Evolutionary conservation across 2,797 vertebrate genomes (phyloP).

Genomic region (Sphenodon punctatus): DNA sequence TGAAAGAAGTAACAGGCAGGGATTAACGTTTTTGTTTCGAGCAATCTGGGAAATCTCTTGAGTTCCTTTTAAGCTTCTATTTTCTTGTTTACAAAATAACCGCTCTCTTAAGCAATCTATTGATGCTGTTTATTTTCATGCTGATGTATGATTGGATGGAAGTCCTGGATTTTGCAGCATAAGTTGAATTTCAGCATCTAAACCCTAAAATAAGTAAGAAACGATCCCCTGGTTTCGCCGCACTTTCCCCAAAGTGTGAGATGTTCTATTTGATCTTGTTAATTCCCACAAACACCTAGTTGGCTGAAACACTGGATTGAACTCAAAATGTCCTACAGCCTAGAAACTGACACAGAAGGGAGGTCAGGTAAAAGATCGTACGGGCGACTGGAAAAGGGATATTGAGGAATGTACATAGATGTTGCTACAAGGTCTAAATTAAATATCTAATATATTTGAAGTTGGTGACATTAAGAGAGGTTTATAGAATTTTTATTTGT

Average conservation of each 20-base stretch:
- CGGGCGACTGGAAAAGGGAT: rapidly evolving
- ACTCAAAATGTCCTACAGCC: background rate
- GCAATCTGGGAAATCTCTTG: background rate
- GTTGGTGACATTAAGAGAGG: background rate
- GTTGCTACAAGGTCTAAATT: background rate
- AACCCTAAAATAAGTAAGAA: too few relatives aligned
- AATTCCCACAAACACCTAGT: too few relatives aligned
- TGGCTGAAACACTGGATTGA: rapidly evolving
- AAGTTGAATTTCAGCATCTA: too few relatives aligned
- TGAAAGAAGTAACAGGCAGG: rapidly evolving
- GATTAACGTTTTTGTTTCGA: background rate
- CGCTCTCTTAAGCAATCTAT: too few relatives aligned
- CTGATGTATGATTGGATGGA: too few relatives aligned
- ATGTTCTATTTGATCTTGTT: too few relatives aligned
- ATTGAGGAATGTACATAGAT: background rate
- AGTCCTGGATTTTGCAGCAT: too few relatives aligned
- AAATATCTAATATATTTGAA: constrained; percentile 47
- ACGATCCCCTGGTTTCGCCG: too few relatives aligned
- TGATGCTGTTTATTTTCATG: too few relatives aligned
- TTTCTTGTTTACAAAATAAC: background rate
- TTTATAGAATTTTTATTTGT: background rate
- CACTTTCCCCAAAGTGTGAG: too few relatives aligned
- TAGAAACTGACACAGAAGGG: rapidly evolving
- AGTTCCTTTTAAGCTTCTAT: background rate
- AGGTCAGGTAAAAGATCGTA: too few relatives aligned